A percentile compares a stretch with the other conserved stretches of the same genome.
Evolutionary conservation across 2,113 vertebrate genomes (phyloP).

Genomic region (Thamnophis sirtalis): DNA sequence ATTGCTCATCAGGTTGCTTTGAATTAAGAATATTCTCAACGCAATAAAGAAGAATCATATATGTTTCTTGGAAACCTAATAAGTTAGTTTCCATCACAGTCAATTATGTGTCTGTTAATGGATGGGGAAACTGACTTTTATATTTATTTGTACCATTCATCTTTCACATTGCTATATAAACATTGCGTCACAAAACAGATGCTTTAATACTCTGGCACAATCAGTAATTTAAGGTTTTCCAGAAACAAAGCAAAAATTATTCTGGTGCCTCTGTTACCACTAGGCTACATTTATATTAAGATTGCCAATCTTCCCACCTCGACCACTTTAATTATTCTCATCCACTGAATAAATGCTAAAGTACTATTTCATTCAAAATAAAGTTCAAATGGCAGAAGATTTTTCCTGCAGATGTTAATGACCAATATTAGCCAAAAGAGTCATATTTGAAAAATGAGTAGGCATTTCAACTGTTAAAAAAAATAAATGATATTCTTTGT

Average conservation of each 20-base stretch:
- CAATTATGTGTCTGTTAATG: background rate
- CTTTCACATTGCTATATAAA: background rate
- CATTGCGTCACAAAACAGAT: background rate
- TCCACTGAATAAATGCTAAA: background rate
- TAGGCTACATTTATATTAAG: constrained; percentile 1
- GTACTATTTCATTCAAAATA: background rate
- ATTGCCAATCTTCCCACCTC: background rate
- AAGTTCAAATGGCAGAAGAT: background rate
- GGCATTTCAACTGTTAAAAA: background rate
- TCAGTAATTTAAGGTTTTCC: background rate
- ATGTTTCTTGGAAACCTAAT: background rate
- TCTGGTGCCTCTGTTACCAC: background rate
- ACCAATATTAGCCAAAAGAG: background rate
- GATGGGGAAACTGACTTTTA: background rate
- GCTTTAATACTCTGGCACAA: constrained; percentile 8
- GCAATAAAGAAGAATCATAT: background rate
- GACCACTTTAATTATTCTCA: background rate
- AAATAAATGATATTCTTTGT: background rate
- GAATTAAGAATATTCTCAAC: background rate
- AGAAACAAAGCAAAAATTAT: background rate
- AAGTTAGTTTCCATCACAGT: background rate
- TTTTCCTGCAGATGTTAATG: background rate
- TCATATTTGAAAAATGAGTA: background rate
- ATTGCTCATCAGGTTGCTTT: background rate
- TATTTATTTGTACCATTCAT: background rate